Evolutionary conservation across 2,797 vertebrate genomes (phyloP), one percentile per base, ranked within the genome.

Genomic region (Myripristis jacobus): DNA sequence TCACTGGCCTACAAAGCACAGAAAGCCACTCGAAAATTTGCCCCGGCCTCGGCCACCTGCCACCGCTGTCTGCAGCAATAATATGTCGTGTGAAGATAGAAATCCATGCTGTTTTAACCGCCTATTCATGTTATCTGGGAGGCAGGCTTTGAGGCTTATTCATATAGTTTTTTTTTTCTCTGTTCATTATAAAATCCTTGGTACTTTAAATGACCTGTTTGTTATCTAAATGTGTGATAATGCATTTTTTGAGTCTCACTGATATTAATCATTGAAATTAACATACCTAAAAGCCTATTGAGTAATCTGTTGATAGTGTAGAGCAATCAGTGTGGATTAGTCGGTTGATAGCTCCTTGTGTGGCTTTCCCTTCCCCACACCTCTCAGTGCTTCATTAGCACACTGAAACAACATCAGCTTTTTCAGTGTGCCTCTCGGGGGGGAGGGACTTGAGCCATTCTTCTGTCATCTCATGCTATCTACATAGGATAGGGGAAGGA

Each of bases 391-490:
- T 41, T 27, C 61, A 41, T 48, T 48, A 31, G 61, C 22, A 12
- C 31, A 22, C 68, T 22, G 59, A 73, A 50, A 54, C 66, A 43
- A 34, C 74, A 55, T 46, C 65, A 22, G 60, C 67, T 46, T 67
- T 50, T 29, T 60, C 55, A 22, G 57, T 29, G 41, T 19, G 31
- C 50, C 31, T 3, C 73, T 44, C 24, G 41, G 29, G 51, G 36
- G 19, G 52, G 3, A 15, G 15, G 41, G 81, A 48, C 69, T 44
- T 29, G 31, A 25, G 57, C 43, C 41, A 59, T 70, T 54, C 52
- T 71, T 83, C 74, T 69, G 59, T 81, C 56, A 48, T 77, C 64
- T 60, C 68, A 2, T 52, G 72, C 77, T 70, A 70, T 62, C 61
- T 54, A 50, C 70, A 72, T 62, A 43, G 43, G 56, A 72, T 11